Conservation (phyloP, 2,888 invertebrate genomes). For the Drosophila birchii region DNA sequence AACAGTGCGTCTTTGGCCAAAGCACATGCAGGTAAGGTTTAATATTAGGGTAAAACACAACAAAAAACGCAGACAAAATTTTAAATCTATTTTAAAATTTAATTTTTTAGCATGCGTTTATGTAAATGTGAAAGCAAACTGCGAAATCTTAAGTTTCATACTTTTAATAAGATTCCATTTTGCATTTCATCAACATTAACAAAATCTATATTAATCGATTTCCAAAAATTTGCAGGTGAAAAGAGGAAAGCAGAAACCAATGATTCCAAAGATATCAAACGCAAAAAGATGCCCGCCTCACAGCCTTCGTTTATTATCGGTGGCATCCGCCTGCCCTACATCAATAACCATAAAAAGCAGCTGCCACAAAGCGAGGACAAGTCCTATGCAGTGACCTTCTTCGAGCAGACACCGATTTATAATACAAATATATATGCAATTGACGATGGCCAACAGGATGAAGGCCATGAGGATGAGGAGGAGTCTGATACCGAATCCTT, state of each 20-base stretch:
- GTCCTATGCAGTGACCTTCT: constrained; percentile 64
- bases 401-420: constrained; percentile 54
- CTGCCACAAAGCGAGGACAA: constrained; percentile 52
- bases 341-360: not conserved
- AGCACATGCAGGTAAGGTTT: constrained; percentile 20
- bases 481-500: constrained; percentile 47
- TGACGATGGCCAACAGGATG: not conserved
- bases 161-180: not conserved
- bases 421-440: constrained; percentile 37
- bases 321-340: constrained; percentile 53
- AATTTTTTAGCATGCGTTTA: not conserved
- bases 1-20: constrained; percentile 2
- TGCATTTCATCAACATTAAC: not conserved
- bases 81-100: not conserved
- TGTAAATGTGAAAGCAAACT: not conserved
- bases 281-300: constrained; percentile 3
- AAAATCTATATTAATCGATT: constrained; percentile 1
- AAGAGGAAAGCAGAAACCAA: constrained; percentile 33
- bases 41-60: too few relatives aligned
- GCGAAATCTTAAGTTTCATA: not conserved
- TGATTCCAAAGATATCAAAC: constrained; percentile 17
- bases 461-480: constrained; percentile 21
- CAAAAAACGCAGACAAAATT: not conserved
- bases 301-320: constrained; percentile 42
- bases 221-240: constrained; percentile 48